Conservation (phyloP, 2,113 vertebrate species). For the Plecturocebus donacophilus region DNA sequence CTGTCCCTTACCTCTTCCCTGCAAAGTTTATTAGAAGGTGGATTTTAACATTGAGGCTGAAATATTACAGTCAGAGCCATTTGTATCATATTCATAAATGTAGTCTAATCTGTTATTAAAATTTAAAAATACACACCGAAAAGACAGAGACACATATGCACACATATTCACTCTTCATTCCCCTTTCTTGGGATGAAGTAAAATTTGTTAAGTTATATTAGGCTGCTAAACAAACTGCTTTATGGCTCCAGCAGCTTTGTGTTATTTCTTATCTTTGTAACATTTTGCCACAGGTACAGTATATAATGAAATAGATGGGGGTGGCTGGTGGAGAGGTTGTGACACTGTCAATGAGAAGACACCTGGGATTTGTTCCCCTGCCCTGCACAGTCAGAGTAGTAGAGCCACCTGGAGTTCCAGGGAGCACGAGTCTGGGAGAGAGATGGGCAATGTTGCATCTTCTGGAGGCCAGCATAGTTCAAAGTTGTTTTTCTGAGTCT, state of each 20-base stretch:
- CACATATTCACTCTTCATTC: no score
- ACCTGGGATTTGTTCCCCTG: background rate
- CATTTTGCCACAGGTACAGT: slow-evolving; percentile 22
- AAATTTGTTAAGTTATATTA: slow-evolving; percentile 36
- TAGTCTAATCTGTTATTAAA: slow-evolving; percentile 61
- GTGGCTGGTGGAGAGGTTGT: background rate
- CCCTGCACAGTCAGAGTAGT: background rate
- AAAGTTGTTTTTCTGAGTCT: slow-evolving; percentile 76
- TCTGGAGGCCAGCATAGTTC: slow-evolving; percentile 61
- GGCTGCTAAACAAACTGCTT: background rate
- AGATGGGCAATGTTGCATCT: slow-evolving; percentile 59
- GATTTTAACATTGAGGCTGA: slow-evolving; percentile 51
- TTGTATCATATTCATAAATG: background rate
- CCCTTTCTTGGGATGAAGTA: background rate
- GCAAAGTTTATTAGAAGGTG: slow-evolving; percentile 57
- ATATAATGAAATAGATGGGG: slow-evolving; percentile 3
- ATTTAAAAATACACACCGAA: background rate
- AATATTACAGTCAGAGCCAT: slow-evolving; percentile 44
- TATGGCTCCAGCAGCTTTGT: background rate
- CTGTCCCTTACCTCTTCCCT: background rate
- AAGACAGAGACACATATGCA: background rate
- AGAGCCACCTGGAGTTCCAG: background rate
- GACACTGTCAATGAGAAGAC: background rate
- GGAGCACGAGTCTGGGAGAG: slow-evolving; percentile 18
- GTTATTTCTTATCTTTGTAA: slow-evolving; percentile 28